Percentiles rank a stretch among this genome's conserved stretches.
Evolutionary conservation across 2,797 vertebrate species (phyloP).

Genomic region (Chloroceryle amazona): DNA sequence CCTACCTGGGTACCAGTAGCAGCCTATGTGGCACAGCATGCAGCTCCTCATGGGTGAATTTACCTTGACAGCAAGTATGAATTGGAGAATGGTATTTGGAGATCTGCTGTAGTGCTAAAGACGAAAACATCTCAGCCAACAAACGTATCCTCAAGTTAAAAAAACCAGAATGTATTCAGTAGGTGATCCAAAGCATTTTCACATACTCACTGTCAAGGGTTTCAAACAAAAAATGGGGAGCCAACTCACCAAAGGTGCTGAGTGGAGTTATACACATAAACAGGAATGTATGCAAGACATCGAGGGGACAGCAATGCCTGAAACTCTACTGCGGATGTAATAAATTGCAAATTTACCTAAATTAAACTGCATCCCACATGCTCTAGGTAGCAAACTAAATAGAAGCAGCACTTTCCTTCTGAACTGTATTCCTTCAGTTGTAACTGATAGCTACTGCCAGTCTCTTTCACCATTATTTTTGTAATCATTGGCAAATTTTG

Average conservation of each 20-base stretch:
- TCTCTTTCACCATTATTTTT: constrained; percentile 40
- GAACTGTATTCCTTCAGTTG: not conserved
- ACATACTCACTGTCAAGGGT: not conserved
- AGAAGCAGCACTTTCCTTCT: not conserved
- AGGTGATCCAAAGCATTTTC: not conserved
- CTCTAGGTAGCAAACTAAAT: not conserved
- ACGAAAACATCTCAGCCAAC: not conserved
- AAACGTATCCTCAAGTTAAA: not conserved
- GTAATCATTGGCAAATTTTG: constrained; percentile 68
- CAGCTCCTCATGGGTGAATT: not conserved
- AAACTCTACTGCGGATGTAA: not conserved
- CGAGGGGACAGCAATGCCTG: not conserved
- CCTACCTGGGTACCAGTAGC: not conserved
- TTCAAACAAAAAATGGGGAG: not conserved
- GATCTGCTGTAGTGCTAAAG: not conserved
- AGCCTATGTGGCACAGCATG: not conserved
- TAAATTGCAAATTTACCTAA: constrained; percentile 17
- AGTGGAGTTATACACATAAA: not conserved
- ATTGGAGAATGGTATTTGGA: not conserved
- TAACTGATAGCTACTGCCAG: constrained; percentile 33
- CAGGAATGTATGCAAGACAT: not conserved
- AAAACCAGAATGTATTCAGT: rapidly evolving
- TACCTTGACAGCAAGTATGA: not conserved
- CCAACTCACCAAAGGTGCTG: not conserved
- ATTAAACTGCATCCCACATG: not conserved